Evolutionary conservation across 2,113 vertebrate species (phyloP).

Genomic region (Balaeniceps rex): DNA sequence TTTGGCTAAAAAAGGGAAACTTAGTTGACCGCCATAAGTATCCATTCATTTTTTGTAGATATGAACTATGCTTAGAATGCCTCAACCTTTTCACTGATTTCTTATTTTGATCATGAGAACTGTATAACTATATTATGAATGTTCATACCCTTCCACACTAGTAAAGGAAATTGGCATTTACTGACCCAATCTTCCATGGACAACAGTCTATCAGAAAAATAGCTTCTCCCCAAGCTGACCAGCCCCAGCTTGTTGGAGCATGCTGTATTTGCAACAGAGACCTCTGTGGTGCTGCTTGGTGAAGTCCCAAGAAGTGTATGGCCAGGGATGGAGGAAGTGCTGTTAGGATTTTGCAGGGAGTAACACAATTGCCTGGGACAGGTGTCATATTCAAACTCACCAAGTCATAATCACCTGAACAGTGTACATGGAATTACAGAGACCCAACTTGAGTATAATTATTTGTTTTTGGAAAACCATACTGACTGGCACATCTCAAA

Average conservation of each 20-base stretch:
- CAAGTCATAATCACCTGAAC: neutral
- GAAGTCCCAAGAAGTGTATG: neutral
- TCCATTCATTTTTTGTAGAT: neutral
- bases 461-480: neutral
- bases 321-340: neutral
- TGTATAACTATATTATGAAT: neutral
- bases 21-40: neutral
- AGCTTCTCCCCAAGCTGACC: neutral
- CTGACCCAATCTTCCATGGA: neutral
- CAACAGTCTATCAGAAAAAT: neutral
- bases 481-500: neutral
- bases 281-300: neutral
- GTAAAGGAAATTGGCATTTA: neutral
- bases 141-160: neutral
- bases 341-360: neutral
- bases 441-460: neutral
- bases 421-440: neutral
- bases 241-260: neutral
- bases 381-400: neutral
- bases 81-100: neutral
- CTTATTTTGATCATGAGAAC: neutral
- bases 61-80: neutral
- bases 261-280: neutral
- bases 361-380: neutral
- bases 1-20: neutral